These are phyloP conservation scores for Brachyhypopomus occidentalis DNA, from an alignment of 2,113 vertebrate genomes.

Conservation along the genomic window DNA sequence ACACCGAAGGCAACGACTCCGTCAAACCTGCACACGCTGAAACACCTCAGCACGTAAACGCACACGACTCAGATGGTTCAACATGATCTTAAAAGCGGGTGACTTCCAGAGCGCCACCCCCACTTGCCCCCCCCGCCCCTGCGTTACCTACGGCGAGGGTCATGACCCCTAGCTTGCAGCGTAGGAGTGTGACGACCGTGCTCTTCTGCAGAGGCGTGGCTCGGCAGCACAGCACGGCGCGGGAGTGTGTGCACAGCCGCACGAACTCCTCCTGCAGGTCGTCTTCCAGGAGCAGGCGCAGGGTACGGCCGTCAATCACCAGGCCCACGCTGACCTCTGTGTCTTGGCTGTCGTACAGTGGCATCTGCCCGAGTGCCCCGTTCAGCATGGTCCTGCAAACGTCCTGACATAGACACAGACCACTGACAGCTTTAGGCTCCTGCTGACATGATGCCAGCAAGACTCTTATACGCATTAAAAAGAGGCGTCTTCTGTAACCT, in stretches of 20 bases:
- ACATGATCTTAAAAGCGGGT: background rate
- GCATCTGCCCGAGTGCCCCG: slow-evolving; percentile 83
- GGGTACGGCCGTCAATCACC: slow-evolving; percentile 83
- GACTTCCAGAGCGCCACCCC: background rate
- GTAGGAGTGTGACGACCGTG: slow-evolving; percentile 81
- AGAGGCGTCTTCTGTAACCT: background rate
- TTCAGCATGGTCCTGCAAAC: slow-evolving; percentile 83
- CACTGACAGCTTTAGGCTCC: background rate
- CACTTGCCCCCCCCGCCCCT: background rate
- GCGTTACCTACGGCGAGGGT: slow-evolving; percentile 84
- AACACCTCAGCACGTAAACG: background rate
- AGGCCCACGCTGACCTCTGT: slow-evolving; percentile 71
- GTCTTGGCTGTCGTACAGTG: slow-evolving; percentile 54
- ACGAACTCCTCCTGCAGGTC: slow-evolving; percentile 84
- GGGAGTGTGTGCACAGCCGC: slow-evolving; percentile 76
- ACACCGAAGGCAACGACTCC: slow-evolving; percentile 4
- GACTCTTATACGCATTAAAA: slow-evolving; percentile 3
- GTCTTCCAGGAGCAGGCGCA: slow-evolving; percentile 76
- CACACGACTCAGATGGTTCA: no score
- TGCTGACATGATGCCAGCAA: slow-evolving; percentile 52
- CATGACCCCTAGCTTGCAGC: slow-evolving; percentile 81
- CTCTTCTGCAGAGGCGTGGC: slow-evolving; percentile 90
- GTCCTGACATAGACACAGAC: slow-evolving; percentile 67
- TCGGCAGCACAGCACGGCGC: slow-evolving; percentile 87
- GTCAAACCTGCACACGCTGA: background rate